Conservation (phyloP, 2,113 vertebrate genomes). For the Condylura cristata region DNA sequence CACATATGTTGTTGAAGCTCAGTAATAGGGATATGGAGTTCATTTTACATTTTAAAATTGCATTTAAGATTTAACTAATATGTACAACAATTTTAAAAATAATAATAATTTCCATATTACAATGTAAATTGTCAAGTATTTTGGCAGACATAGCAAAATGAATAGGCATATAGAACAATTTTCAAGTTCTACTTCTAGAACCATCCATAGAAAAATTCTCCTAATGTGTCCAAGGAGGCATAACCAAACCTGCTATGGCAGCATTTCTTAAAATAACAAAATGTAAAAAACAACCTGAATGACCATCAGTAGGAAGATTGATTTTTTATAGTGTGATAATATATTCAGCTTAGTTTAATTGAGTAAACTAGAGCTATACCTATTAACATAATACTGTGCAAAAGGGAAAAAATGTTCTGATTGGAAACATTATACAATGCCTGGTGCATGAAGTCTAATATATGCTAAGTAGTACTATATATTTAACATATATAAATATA, state of each 20-base stretch:
- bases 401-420: not conserved
- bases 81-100: not conserved
- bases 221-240: not conserved
- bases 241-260: not conserved
- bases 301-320: not conserved
- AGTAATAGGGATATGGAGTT: not conserved
- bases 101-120: not conserved
- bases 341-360: constrained; percentile 16
- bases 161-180: not conserved
- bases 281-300: not conserved
- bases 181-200: not conserved
- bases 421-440: not conserved
- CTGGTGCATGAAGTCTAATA: not conserved
- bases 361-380: not conserved
- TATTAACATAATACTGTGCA: not conserved
- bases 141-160: not conserved
- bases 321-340: not conserved
- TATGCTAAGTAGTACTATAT: not conserved
- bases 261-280: not conserved
- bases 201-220: not conserved
- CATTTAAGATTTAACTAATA: not conserved
- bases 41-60: not conserved
- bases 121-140: not conserved
- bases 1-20: not conserved
- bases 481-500: not conserved